Conservation (phyloP, 2,888 invertebrate species). For the Drymonia ruficornis region DNA sequence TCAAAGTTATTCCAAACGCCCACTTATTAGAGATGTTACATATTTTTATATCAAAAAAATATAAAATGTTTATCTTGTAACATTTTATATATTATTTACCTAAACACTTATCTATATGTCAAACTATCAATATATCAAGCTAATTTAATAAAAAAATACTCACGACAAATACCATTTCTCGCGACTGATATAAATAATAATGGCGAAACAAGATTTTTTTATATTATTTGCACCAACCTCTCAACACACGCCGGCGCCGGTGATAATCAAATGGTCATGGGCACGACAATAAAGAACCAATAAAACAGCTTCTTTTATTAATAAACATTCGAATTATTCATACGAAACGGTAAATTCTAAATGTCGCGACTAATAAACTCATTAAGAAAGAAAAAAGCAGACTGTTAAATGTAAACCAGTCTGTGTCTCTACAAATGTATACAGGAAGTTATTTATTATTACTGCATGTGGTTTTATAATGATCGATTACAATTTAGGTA, state of each 20-base stretch:
- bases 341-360: conserved; percentile 18
- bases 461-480: neutral
- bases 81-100: too few relatives aligned
- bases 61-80: too few relatives aligned
- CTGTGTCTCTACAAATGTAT: neutral
- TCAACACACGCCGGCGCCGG: conserved; percentile 11
- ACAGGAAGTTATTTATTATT: neutral
- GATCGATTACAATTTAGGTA: too few relatives aligned
- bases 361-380: conserved; percentile 23
- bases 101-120: too few relatives aligned
- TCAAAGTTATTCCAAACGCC: neutral
- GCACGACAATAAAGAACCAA: conserved; percentile 16
- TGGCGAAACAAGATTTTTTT: conserved; percentile 9
- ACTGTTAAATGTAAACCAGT: neutral
- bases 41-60: too few relatives aligned
- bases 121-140: too few relatives aligned
- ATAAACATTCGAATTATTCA: conserved; percentile 14
- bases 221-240: conserved; percentile 8
- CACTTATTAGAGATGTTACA: neutral
- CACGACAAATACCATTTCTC: too few relatives aligned
- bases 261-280: conserved; percentile 19
- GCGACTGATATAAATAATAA: neutral
- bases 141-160: too few relatives aligned
- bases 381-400: conserved; percentile 6
- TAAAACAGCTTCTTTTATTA: conserved; percentile 1